Base-by-base conservation (phyloP, 1,140 invertebrate genomes). In the Drosophila suzukii region DNA sequence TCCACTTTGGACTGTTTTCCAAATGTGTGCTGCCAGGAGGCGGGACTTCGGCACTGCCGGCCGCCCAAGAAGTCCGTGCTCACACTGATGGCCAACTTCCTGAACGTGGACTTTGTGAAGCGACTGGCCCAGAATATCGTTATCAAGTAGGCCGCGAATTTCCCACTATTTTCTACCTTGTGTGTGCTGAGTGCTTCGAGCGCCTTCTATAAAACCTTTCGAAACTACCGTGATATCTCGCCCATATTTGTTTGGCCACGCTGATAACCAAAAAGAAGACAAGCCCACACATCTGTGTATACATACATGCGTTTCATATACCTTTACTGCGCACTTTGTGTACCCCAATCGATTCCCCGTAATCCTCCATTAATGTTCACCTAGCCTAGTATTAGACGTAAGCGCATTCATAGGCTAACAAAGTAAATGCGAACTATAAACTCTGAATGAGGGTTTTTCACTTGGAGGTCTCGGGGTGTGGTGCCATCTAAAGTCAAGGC, bases 1-100 rank as follows among this genome's bases (percentile, higher is more conserved):
- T 94, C 94, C 4, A 94, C 94, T 12, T 91, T 96, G 8, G 95
- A 96, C 89, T 96, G 96, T 91, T 95, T 96, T 82, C 96, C 96
- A 2, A 96, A 96, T 91, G 92, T 96, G 39, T 96, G 95, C 88
- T 96, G 96, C 55, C 95, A 96, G 78, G 96, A 96, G 91, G 93
- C 93, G 15, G 94, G 94, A 3, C 94, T 94, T 61, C 94, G 94
- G 74, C 93, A 94, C 60, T 96, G 96, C 75, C 93, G 95, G 39
- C 95, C 95, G 6, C 95, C 95, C 34, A 95, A 94, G 81, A 94
- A 94, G 78, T 96, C 95, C 2, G 77, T 96, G 2, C 91, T 96
- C 38, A 93, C 94, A 4, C 90, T 95, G 43, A 92, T 96, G 58
- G 94, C 95, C 54, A 94, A 93, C 51, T 93, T 95, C 41, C 80